Evolutionary conservation across 2,797 vertebrate genomes (phyloP).

Genomic region (Euthynnus affinis): DNA sequence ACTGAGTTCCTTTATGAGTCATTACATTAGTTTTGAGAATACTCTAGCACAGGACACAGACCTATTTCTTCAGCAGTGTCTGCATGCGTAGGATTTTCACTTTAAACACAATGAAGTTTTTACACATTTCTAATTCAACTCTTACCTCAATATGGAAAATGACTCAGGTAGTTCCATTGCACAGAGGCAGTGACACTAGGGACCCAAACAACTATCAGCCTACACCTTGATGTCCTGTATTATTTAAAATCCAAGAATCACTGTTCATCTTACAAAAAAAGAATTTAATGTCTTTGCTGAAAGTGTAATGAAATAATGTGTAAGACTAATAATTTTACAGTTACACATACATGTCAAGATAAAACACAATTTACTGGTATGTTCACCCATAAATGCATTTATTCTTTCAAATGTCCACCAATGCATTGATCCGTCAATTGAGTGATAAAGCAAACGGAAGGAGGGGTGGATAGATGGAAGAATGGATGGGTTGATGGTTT

Average conservation of each 20-base stretch:
- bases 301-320: neutral
- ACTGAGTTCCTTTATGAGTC: constrained; percentile 66
- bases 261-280: neutral
- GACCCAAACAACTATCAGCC: neutral
- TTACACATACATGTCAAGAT: neutral
- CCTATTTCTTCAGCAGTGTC: constrained; percentile 23
- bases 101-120: neutral
- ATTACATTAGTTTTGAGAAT: constrained; percentile 61
- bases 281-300: neutral
- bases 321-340: neutral
- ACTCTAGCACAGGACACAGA: constrained; percentile 45
- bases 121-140: constrained; percentile 4
- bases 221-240: neutral
- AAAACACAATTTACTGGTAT: neutral
- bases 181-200: neutral
- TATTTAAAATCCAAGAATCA: neutral
- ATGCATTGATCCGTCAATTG: neutral
- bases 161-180: neutral
- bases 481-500: constrained; percentile 29
- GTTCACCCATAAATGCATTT: neutral
- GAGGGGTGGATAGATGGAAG: constrained; percentile 6
- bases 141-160: constrained; percentile 1
- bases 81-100: constrained; percentile 36
- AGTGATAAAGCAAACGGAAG: neutral
- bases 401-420: neutral